Percentiles rank a stretch among this genome's conserved stretches.
Evolutionary conservation across 2,888 invertebrate genomes (phyloP).

Genomic region (Callyntrura sp.): DNA sequence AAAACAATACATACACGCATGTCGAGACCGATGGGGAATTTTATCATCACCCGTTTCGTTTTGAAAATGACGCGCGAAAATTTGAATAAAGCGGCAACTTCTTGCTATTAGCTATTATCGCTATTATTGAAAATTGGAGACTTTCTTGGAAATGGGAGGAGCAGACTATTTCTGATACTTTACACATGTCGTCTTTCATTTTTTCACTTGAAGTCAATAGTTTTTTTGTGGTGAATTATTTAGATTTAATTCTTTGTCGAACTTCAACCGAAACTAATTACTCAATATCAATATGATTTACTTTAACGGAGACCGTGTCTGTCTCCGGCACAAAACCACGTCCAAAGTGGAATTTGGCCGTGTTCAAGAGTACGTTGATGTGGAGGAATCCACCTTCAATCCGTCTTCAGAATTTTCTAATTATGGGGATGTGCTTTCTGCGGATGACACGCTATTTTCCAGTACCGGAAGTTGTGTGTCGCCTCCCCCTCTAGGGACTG

Average conservation of each 20-base stretch:
- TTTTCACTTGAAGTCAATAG: too few relatives aligned
- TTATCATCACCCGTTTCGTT: background rate
- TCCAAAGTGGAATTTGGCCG: conserved; percentile 26
- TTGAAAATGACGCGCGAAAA: background rate
- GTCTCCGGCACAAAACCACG: background rate
- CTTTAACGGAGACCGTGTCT: conserved; percentile 55
- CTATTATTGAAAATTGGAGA: background rate
- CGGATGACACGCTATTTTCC: conserved; percentile 18
- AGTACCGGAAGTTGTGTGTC: background rate
- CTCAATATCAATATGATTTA: conserved; percentile 18
- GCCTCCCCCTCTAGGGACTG: background rate
- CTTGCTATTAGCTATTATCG: too few relatives aligned
- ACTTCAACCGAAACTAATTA: too few relatives aligned
- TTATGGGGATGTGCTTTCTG: conserved; percentile 28
- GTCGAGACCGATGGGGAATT: background rate
- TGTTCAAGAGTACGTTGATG: conserved; percentile 35
- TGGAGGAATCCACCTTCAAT: background rate
- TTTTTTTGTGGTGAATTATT: background rate
- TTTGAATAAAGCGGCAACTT: background rate
- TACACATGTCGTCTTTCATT: too few relatives aligned
- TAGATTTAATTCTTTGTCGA: background rate
- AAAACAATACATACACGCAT: too few relatives aligned
- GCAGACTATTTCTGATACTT: too few relatives aligned
- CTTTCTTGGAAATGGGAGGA: too few relatives aligned
- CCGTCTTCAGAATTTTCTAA: background rate